These are phyloP conservation scores for Drosophila equinoxialis DNA, from an alignment of 1,140 invertebrate species.

Conservation along the genomic window DNA sequence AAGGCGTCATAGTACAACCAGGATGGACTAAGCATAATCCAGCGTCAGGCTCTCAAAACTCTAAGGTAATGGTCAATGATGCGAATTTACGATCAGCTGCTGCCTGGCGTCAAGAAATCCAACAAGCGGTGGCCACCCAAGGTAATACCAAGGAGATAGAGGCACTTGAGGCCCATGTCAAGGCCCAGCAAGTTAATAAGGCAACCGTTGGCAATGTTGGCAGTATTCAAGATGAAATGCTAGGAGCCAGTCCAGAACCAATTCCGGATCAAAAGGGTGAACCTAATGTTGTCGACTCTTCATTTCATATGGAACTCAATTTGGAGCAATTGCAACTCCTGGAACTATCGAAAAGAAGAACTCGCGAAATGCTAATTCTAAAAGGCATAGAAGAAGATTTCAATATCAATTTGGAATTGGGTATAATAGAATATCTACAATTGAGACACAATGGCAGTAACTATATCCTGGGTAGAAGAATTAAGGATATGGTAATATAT, in stretches of 20 bases:
- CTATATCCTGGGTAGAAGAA: slow-evolving; percentile 24
- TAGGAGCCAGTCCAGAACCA: slow-evolving; percentile 3
- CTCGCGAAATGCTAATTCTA: slow-evolving; percentile 67
- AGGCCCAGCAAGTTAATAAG: slow-evolving; percentile 3
- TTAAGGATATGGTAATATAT: slow-evolving; percentile 5
- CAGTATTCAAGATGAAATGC: slow-evolving; percentile 23
- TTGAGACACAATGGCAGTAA: slow-evolving; percentile 54
- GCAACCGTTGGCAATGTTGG: background rate
- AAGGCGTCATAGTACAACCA: slow-evolving; percentile 67
- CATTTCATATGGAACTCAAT: slow-evolving; percentile 48
- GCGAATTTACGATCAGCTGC: slow-evolving; percentile 32
- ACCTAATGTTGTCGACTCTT: slow-evolving; percentile 65
- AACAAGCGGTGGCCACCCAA: slow-evolving; percentile 44
- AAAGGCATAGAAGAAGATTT: slow-evolving; percentile 65
- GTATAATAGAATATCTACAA: slow-evolving; percentile 64
- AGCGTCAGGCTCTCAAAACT: background rate
- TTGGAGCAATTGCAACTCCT: slow-evolving; percentile 59
- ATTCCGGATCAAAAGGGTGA: background rate
- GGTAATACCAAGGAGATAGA: slow-evolving; percentile 37
- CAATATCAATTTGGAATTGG: slow-evolving; percentile 39
- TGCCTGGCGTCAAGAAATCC: slow-evolving; percentile 61
- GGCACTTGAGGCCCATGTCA: slow-evolving; percentile 43
- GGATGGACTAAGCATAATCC: slow-evolving; percentile 46
- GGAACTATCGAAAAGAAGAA: slow-evolving; percentile 64
- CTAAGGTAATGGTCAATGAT: slow-evolving; percentile 34